phyloP scores from a whole-genome alignment of 2,797 vertebrate species.

The Centroberyx gerrardi region DNA sequence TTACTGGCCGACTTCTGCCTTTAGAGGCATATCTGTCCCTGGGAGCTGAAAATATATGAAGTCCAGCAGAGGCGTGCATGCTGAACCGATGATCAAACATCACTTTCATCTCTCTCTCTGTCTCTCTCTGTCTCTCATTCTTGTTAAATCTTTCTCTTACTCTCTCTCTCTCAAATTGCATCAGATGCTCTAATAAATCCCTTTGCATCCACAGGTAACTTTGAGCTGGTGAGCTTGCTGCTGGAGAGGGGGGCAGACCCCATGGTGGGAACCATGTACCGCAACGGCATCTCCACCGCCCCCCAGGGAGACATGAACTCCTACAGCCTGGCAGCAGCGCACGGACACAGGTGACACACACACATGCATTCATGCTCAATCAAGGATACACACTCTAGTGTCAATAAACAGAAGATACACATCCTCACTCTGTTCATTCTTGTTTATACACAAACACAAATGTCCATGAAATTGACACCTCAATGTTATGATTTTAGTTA shows the following conservation, averaged over 20 bases:
- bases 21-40: conserved; percentile 13
- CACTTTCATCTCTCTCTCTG: not conserved
- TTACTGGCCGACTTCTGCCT: conserved; percentile 33
- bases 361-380: conserved; percentile 13
- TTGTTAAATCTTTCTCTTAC: not conserved
- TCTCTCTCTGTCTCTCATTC: conserved; percentile 23
- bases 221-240: conserved; percentile 97
- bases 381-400: conserved; percentile 11
- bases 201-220: conserved; percentile 89
- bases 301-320: conserved; percentile 98
- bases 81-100: conserved; percentile 29
- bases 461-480: conserved; percentile 35
- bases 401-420: conserved; percentile 4
- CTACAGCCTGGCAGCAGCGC: conserved; percentile 97
- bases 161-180: not conserved
- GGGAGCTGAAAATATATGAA: conserved; percentile 34
- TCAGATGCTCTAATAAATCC: not conserved
- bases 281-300: conserved; percentile 95
- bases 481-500: conserved; percentile 11
- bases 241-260: conserved; percentile 96
- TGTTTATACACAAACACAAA: conserved; percentile 16
- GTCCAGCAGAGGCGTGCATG: conserved; percentile 33
- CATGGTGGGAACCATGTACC: conserved; percentile 97
- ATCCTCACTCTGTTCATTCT: conserved; percentile 17
- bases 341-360: conserved; percentile 94